phyloP scores from a whole-genome alignment of 2,797 vertebrate genomes.

The Pteropus rufus region DNA sequence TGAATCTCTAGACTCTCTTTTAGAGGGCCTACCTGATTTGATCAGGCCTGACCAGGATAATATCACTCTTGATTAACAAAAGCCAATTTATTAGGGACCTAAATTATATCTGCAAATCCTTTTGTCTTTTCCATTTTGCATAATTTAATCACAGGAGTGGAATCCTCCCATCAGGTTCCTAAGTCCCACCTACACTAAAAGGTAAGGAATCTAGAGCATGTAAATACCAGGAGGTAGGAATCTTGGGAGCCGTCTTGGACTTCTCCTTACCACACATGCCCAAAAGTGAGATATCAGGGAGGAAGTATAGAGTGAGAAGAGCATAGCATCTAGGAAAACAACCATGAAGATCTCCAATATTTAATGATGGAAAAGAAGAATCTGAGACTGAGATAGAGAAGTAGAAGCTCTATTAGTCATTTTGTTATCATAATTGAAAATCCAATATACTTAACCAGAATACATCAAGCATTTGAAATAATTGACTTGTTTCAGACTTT shows the following conservation, averaged over 20 bases:
- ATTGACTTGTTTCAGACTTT: constrained; percentile 21
- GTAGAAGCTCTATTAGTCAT: neutral
- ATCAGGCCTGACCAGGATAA: neutral
- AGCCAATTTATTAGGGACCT: neutral
- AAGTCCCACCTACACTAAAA: neutral
- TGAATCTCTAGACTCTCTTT: neutral
- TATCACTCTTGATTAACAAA: neutral
- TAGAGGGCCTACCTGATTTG: neutral
- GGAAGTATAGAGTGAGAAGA: neutral
- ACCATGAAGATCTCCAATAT: neutral
- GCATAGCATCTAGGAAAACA: neutral
- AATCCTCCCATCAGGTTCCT: neutral
- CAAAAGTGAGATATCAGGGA: neutral
- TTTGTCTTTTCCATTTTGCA: neutral
- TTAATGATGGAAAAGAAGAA: neutral
- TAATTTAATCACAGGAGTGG: neutral
- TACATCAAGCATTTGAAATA: constrained; percentile 21
- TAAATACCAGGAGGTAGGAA: neutral
- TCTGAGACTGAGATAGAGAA: neutral
- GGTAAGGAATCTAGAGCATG: neutral
- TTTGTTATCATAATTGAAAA: neutral
- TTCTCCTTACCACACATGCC: neutral
- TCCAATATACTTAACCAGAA: neutral
- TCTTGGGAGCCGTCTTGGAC: neutral
- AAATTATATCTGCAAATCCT: neutral